A percentile compares a stretch with the other conserved stretches of the same genome.
Evolutionary conservation across 1,140 invertebrate species (phyloP).

Genomic region (Nephotettix cincticeps): DNA sequence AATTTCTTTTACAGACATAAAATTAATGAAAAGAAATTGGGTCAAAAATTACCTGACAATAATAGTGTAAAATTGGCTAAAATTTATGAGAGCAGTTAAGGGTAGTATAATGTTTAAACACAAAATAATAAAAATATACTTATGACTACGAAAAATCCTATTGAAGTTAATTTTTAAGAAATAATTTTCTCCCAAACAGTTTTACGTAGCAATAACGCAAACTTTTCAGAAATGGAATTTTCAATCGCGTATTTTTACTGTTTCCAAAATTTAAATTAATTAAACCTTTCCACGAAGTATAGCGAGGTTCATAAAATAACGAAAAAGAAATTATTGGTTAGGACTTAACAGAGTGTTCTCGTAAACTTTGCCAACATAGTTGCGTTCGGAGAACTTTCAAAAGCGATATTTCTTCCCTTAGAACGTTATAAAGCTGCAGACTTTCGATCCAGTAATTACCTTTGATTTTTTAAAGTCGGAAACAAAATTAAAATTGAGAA

Average conservation of each 20-base stretch:
- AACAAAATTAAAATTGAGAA: neutral
- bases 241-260: neutral
- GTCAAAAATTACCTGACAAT: too few relatives aligned
- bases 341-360: neutral
- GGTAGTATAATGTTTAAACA: too few relatives aligned
- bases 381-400: slow-evolving; percentile 1
- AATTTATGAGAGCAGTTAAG: too few relatives aligned
- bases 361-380: neutral
- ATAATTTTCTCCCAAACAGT: too few relatives aligned
- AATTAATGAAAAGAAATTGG: too few relatives aligned
- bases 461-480: neutral
- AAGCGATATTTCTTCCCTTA: neutral
- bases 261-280: too few relatives aligned
- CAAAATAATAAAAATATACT: too few relatives aligned
- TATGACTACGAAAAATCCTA: too few relatives aligned
- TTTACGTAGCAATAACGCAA: too few relatives aligned
- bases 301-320: neutral
- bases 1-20: too few relatives aligned
- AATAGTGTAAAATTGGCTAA: too few relatives aligned
- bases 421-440: neutral
- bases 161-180: too few relatives aligned
- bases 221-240: neutral
- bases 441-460: neutral
- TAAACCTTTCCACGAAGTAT: neutral
- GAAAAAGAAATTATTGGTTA: neutral